These are phyloP conservation scores for Calcarius lapponicus DNA, from an alignment of 2,797 vertebrate species.

Conservation along the genomic window DNA sequence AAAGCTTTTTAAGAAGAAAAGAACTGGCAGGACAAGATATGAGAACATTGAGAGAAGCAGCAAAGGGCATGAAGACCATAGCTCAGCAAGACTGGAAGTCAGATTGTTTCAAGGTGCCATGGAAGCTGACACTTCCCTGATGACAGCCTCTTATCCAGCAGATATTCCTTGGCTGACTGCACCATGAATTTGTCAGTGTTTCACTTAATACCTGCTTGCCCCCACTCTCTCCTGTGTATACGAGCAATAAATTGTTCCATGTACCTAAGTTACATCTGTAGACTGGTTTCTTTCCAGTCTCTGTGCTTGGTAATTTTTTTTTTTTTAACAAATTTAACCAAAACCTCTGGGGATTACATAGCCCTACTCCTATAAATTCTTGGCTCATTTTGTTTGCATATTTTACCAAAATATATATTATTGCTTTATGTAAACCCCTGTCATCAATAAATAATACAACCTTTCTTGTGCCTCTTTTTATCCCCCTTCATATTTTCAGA, in stretches of 20 bases:
- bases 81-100: neutral
- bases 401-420: neutral
- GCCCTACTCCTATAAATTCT: neutral
- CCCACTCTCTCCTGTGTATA: neutral
- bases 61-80: neutral
- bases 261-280: neutral
- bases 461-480: neutral
- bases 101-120: neutral
- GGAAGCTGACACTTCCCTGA: neutral
- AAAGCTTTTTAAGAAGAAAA: neutral
- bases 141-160: neutral
- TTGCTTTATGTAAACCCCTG: neutral
- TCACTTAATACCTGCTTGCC: neutral
- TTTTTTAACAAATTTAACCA: neutral
- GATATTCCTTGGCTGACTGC: neutral
- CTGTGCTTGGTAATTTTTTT: neutral
- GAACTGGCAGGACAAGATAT: neutral
- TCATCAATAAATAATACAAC: neutral
- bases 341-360: neutral
- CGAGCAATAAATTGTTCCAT: neutral
- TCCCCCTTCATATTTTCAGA: neutral
- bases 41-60: neutral
- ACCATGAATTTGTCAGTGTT: neutral
- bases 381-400: neutral
- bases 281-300: neutral